A percentile compares a stretch with the other conserved stretches of the same genome.
phyloP scores from a whole-genome alignment of 1,140 invertebrate genomes.

The Radopholus similis region DNA sequence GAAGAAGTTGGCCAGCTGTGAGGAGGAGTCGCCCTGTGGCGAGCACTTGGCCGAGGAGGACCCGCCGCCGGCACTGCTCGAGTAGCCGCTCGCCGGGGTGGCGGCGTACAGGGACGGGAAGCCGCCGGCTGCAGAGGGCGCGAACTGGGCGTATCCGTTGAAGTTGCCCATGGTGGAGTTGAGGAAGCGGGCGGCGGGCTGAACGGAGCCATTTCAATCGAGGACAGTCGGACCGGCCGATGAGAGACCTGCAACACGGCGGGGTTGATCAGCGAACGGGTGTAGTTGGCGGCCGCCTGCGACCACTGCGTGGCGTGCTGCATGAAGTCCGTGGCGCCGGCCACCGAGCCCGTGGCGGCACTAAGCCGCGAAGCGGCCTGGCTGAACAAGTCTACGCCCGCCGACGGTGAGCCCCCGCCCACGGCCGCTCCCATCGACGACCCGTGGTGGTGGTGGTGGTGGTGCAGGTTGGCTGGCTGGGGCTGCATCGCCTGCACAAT shows the following conservation, averaged over 20 bases:
- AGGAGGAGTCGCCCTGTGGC: no score
- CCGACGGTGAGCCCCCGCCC: neutral
- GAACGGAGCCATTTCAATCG: no score
- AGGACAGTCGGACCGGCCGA: neutral
- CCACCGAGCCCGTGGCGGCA: neutral
- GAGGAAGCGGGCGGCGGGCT: conserved; percentile 16
- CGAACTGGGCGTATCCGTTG: conserved; percentile 2
- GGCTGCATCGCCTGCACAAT: conserved; percentile 55
- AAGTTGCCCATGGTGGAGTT: conserved; percentile 20
- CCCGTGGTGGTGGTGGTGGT: conserved; percentile 11
- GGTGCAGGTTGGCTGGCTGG: conserved; percentile 28
- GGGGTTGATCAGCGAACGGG: conserved; percentile 15
- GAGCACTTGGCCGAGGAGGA: neutral
- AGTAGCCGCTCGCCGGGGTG: neutral
- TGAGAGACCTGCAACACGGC: neutral
- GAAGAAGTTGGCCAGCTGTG: conserved; percentile 1
- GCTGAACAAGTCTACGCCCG: conserved; percentile 4
- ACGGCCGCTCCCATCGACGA: neutral
- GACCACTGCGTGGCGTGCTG: neutral
- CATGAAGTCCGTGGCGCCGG: conserved; percentile 12
- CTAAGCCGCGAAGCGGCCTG: conserved; percentile 10
- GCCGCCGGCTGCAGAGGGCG: neutral
- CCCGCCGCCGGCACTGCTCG: neutral
- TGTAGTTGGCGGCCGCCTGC: conserved; percentile 1
- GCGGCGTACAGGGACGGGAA: neutral